Evolutionary conservation across 2,113 vertebrate genomes (phyloP).

Genomic region (Gobius niger): DNA sequence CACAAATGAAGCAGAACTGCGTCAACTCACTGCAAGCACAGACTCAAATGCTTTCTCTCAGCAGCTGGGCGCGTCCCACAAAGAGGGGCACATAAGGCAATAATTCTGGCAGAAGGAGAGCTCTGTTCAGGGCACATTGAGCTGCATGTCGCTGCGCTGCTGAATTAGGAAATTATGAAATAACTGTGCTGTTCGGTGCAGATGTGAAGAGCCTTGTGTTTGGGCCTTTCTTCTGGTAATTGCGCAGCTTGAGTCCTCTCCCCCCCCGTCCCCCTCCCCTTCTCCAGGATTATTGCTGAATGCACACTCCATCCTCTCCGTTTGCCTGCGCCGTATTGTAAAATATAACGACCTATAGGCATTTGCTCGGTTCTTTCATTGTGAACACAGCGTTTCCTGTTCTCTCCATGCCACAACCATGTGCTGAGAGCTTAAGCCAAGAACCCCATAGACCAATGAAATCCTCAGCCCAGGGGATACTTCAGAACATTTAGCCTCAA

Average conservation of each 20-base stretch:
- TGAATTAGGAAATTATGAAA: conserved; percentile 60
- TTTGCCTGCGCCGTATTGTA: conserved; percentile 46
- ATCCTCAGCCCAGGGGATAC: conserved; percentile 51
- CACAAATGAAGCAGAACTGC: conserved; percentile 29
- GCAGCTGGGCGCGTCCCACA: conserved; percentile 44
- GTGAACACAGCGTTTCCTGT: conserved; percentile 49
- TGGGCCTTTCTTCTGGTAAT: conserved; percentile 59
- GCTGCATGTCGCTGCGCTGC: conserved; percentile 25
- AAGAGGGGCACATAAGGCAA: conserved; percentile 45
- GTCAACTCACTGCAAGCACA: conserved; percentile 19
- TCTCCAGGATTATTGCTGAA: conserved; percentile 53
- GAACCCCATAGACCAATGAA: conserved; percentile 45
- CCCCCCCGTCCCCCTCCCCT: conserved; percentile 31
- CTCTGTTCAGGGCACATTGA: conserved; percentile 26
- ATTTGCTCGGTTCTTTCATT: conserved; percentile 56
- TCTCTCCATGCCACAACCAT: conserved; percentile 62
- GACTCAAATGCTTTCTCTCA: conserved; percentile 25
- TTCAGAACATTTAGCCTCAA: conserved; percentile 67
- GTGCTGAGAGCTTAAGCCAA: conserved; percentile 54
- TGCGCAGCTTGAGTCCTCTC: conserved; percentile 62
- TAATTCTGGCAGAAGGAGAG: conserved; percentile 42
- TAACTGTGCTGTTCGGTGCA: conserved; percentile 50
- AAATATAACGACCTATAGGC: conserved; percentile 62
- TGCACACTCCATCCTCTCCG: conserved; percentile 52
- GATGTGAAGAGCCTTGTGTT: conserved; percentile 48